phyloP scores from a whole-genome alignment of 2,113 vertebrate genomes.

The Heterocephalus glaber region DNA sequence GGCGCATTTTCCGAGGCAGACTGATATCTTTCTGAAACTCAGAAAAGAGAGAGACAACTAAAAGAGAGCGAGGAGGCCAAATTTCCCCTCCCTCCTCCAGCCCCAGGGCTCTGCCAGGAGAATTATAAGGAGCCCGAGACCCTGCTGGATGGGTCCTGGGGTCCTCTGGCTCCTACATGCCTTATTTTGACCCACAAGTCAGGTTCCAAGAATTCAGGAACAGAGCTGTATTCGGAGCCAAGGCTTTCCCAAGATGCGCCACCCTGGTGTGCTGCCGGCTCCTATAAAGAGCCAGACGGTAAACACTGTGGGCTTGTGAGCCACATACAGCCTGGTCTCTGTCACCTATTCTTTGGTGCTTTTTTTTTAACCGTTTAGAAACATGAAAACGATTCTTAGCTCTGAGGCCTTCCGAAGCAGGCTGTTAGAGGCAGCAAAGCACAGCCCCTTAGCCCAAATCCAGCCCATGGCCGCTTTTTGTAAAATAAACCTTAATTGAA shows the following conservation, averaged over 20 bases:
- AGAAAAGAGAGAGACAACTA: accelerated
- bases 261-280: no score
- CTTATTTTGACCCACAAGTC: background rate
- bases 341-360: background rate
- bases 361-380: background rate
- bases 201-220: no score
- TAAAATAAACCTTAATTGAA: background rate
- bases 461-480: background rate
- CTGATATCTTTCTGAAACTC: background rate
- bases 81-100: accelerated
- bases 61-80: background rate
- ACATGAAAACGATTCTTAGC: background rate
- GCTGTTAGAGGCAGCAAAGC: background rate
- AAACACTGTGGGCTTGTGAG: background rate
- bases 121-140: background rate
- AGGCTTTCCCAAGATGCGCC: background rate
- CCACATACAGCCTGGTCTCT: background rate
- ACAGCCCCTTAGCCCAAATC: background rate
- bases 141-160: background rate
- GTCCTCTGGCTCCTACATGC: background rate
- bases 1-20: background rate
- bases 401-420: background rate
- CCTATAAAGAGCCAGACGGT: background rate
- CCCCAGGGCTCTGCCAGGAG: background rate
- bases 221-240: background rate